Percentiles rank a stretch among this genome's conserved stretches.
phyloP scores from a whole-genome alignment of 2,888 invertebrate species.

The Trichogramma dendrolimi region DNA sequence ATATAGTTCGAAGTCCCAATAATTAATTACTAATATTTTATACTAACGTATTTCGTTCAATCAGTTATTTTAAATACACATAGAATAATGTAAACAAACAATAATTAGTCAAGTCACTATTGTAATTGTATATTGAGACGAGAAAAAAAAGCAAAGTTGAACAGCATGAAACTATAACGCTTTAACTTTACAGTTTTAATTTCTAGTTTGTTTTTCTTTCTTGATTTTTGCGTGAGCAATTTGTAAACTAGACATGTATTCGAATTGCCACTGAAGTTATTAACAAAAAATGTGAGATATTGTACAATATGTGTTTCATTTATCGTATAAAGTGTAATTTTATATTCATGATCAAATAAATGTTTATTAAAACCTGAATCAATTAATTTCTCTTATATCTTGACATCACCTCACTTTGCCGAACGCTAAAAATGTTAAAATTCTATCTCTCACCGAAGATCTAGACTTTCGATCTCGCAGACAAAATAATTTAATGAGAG shows the following conservation, averaged over 20 bases:
- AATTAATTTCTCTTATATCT: background rate
- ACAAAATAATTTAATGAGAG: too few species aligned
- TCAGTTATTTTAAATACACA: too few species aligned
- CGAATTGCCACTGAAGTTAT: constrained; percentile 15
- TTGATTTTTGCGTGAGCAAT: constrained; percentile 13
- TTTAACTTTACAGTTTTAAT: constrained; percentile 13
- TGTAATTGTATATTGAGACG: constrained; percentile 22
- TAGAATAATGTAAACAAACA: constrained; percentile 9
- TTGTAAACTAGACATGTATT: constrained; percentile 6
- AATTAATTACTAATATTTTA: too few species aligned
- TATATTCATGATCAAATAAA: constrained; percentile 47
- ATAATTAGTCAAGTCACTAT: constrained; percentile 20
- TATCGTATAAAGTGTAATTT: constrained; percentile 47
- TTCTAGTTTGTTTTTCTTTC: background rate
- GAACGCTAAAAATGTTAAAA: too few species aligned
- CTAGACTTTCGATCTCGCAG: too few species aligned
- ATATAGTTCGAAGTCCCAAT: too few species aligned
- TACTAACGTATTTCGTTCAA: too few species aligned
- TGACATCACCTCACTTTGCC: too few species aligned
- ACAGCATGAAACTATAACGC: constrained; percentile 9
- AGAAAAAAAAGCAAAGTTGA: constrained; percentile 11
- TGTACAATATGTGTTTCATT: constrained; percentile 48
- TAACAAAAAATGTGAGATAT: constrained; percentile 45
- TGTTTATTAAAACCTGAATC: constrained; percentile 34
- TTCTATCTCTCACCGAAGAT: too few species aligned